Evolutionary conservation across 2,113 vertebrate genomes (phyloP), one percentile per base, ranked within the genome.

Genomic region (Podocnemis expansa): DNA sequence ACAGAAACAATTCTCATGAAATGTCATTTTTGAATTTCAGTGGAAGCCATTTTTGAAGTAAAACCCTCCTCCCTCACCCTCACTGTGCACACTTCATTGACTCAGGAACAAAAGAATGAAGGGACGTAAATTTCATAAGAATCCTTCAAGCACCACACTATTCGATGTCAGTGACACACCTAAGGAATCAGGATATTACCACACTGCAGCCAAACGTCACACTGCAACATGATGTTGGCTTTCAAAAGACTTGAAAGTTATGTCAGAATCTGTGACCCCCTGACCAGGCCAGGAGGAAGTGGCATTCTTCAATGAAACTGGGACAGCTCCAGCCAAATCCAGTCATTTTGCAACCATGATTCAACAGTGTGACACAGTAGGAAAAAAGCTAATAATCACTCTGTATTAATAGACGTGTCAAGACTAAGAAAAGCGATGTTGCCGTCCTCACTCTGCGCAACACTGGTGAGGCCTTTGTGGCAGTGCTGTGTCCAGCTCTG

Each of bases 161-260:
- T 45, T 12, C 25, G 24, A 10, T 45, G 41, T 76, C 43, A 43
- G 13, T 76, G 25, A 76, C 41, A 13, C 41, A 45, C 41, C 73
- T 45, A 29, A 76, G 73, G 73, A 76, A 45, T 38, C n/a, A 17
- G 5, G 63, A 19, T 34, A 38, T 22, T 38, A 38, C 25, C 41
- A 76, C 41, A 8, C 22, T 25, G 41, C 41, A 45, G 45, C 73
- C 41, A 76, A 76, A 76, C 73, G 45, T 76, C 73, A 45, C 12
- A 8, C 63, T 38, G n/a, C 6, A 0, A 70, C 82, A 78, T 84
- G 55, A 55, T 0, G 0, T 19, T 25, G 16, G 38, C 2, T 2
- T 81, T 63, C 78, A 54, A n/a, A n/a, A 41, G 84, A 79, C 88
- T 85, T 47, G 34, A 56, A 86, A 88, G 79, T 19, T 38, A 43